Base-by-base conservation (phyloP, 64 coral and sea anemone species). In the Cladopsammia gracilis region DNA sequence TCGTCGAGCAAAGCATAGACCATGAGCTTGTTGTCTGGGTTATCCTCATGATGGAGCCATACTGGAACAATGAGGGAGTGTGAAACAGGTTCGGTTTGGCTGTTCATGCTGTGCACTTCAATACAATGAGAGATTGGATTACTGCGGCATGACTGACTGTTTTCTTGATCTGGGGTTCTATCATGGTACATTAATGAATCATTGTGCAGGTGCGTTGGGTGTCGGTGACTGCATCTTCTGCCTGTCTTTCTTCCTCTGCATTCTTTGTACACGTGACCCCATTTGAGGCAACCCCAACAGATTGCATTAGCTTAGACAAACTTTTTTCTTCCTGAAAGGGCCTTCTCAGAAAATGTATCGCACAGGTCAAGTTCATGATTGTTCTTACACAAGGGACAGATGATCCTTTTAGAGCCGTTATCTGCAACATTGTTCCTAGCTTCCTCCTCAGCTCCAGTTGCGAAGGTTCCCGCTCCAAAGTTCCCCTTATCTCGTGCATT, bases 1-100 rank as follows among this genome's bases (percentile, higher is more conserved):
- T 96, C 65, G 25, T 96, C 89, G 34, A 96, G 62, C 15, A 96
- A 76, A 3, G 83, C 73, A 52, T 91, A 91, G 13, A 87, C 73
- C 68, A 96, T 56, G 34, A 86, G 42, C 52, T 82, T 70, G 19
- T 79, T 79, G 5, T 47, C 51, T 22, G 53, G 22, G n/a, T 79
- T 6, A 10, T 59, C 51, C 58, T 51, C 34, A 8, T 58, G 76
- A 22, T 58, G 53, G 13, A 58, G 51, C 76, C 76, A 58, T 25
- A 79, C 76, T 4, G 53, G 76, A 79, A 79, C 76, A 54, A 79
- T 79, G 3, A 79, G 53, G 51, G 76, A 79, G 51, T 79, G 76
- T n/a, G 51, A 54, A 44, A 25, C 58, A 52, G 77, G 57, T 62
- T n/a, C 16, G 11, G 20, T 54, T 77, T 52, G 15, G 8, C 52